These are phyloP conservation scores for Erinaceus europaeus DNA, from an alignment of 2,113 vertebrate species.

Conservation along the genomic window DNA sequence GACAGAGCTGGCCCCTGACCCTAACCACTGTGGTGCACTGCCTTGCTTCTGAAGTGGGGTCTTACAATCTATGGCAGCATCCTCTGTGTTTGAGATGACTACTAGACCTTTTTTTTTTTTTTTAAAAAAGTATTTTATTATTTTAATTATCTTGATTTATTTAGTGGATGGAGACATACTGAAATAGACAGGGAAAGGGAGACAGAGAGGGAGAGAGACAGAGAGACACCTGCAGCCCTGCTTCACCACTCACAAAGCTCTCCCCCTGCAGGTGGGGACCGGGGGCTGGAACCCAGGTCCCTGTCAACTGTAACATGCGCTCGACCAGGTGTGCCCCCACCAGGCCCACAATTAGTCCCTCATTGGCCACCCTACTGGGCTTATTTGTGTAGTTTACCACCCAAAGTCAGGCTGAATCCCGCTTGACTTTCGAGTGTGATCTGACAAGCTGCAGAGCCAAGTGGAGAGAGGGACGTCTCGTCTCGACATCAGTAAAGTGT, in stretches of 20 bases:
- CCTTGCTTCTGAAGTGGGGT: background rate
- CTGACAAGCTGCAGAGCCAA: background rate
- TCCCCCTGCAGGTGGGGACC: no score
- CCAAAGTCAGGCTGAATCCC: background rate
- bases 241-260: no score
- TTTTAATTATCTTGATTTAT: no score
- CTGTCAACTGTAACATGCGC: no score
- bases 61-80: background rate
- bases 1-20: background rate
- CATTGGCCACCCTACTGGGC: background rate
- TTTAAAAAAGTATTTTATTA: no score
- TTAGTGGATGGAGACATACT: no score
- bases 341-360: background rate
- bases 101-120: no score
- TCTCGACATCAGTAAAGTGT: background rate
- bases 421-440: background rate
- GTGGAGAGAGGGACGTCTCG: background rate
- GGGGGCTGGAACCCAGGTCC: no score
- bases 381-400: conserved; percentile 12
- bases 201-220: no score
- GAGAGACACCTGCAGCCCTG: no score
- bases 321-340: no score
- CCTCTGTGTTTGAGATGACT: background rate
- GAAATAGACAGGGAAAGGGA: no score
- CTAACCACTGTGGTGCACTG: background rate